Evolutionary conservation across 2,113 vertebrate genomes (phyloP).

Genomic region (Chamaea fasciata): DNA sequence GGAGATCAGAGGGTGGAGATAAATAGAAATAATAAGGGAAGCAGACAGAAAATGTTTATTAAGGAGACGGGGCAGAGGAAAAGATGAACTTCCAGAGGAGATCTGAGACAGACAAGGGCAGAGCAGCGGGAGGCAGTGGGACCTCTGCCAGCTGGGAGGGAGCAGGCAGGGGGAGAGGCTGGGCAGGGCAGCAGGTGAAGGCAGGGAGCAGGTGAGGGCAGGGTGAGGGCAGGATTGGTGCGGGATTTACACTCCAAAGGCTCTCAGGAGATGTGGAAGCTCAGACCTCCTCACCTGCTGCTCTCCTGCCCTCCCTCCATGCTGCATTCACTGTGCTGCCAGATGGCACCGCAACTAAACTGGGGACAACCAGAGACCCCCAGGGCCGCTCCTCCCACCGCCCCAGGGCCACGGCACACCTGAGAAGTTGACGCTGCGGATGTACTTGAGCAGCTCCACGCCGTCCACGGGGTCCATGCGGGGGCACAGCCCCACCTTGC

Average conservation of each 20-base stretch:
- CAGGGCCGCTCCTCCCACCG: rapidly evolving
- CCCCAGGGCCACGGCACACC: slow-evolving; percentile 58
- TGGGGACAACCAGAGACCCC: not conserved
- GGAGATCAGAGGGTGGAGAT: slow-evolving; percentile 43
- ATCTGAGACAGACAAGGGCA: not conserved
- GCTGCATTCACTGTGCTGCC: rapidly evolving
- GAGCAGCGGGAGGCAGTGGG: not conserved
- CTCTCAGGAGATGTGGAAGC: not conserved
- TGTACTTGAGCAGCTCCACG: slow-evolving; percentile 89
- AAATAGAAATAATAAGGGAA: slow-evolving; percentile 61
- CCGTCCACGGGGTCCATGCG: slow-evolving; percentile 90
- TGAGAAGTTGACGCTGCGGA: slow-evolving; percentile 92
- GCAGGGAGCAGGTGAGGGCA: not conserved
- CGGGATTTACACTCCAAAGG: rapidly evolving
- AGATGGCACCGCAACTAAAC: rapidly evolving
- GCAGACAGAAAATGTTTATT: slow-evolving; percentile 59
- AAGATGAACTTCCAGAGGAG: not conserved
- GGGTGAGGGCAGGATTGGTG: not conserved
- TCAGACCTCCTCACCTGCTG: not conserved
- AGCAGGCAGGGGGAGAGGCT: not conserved
- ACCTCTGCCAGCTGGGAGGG: not conserved
- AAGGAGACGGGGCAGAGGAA: slow-evolving; percentile 7
- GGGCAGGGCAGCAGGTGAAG: not conserved
- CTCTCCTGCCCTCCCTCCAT: not conserved
- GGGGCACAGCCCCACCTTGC: slow-evolving; percentile 87